Percentiles rank a stretch among this genome's conserved stretches.
These are phyloP conservation scores for Anoura caudifer DNA, from an alignment of 2,113 vertebrate genomes.

Conservation along the genomic window DNA sequence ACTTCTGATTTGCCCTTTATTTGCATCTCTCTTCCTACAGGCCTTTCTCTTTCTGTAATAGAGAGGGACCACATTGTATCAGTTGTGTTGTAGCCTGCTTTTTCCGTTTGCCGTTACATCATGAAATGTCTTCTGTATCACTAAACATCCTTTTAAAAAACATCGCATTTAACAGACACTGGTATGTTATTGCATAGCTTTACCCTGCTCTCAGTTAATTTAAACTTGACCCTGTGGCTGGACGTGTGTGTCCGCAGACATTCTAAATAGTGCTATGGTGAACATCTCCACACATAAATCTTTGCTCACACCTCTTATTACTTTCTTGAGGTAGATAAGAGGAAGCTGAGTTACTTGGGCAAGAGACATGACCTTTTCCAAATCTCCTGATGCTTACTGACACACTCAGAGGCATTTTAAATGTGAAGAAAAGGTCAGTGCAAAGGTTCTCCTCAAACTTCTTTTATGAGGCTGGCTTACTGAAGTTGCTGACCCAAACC, in stretches of 20 bases:
- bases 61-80: not conserved
- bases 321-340: slow-evolving; percentile 64
- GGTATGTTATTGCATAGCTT: not conserved
- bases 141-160: slow-evolving; percentile 8
- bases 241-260: not conserved
- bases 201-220: slow-evolving; percentile 2
- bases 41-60: not conserved
- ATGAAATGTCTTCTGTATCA: not conserved
- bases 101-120: not conserved
- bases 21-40: not conserved
- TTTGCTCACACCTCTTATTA: slow-evolving; percentile 52
- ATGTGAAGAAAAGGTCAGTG: slow-evolving; percentile 68
- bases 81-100: not conserved
- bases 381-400: slow-evolving; percentile 61
- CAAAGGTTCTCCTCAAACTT: slow-evolving; percentile 56
- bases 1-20: not conserved
- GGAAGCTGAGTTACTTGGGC: slow-evolving; percentile 38
- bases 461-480: slow-evolving; percentile 31
- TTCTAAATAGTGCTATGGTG: slow-evolving; percentile 52
- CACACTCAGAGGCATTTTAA: slow-evolving; percentile 60
- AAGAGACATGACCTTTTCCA: slow-evolving; percentile 68
- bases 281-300: slow-evolving; percentile 61
- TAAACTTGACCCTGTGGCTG: slow-evolving; percentile 16
- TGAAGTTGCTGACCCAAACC: slow-evolving; percentile 62
- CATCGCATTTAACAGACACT: not conserved